Percentiles rank a stretch among this genome's conserved stretches.
phyloP scores from a whole-genome alignment of 2,113 vertebrate species.

The Acanthochromis polyacanthus region DNA sequence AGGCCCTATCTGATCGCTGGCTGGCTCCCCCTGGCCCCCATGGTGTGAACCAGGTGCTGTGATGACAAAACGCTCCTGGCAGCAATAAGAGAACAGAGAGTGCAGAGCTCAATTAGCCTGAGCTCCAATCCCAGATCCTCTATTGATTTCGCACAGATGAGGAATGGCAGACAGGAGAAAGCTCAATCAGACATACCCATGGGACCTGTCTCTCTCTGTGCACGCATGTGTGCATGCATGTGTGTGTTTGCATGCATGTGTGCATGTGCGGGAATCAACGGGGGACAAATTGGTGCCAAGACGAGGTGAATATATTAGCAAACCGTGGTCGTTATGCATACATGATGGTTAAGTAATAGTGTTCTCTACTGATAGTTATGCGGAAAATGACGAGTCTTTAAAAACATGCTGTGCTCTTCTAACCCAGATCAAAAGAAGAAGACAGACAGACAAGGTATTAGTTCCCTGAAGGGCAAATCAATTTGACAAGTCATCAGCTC shows the following conservation, averaged over 20 bases:
- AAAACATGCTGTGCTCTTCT: slow-evolving; percentile 50
- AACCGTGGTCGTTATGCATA: slow-evolving; percentile 67
- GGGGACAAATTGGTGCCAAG: slow-evolving; percentile 59
- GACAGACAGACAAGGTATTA: slow-evolving; percentile 51
- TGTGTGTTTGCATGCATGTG: slow-evolving; percentile 5
- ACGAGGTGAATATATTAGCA: slow-evolving; percentile 68
- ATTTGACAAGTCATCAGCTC: slow-evolving; percentile 74
- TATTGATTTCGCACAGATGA: slow-evolving; percentile 85
- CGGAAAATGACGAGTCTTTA: slow-evolving; percentile 62
- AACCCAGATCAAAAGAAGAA: slow-evolving; percentile 48
- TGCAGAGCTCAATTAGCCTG: slow-evolving; percentile 84
- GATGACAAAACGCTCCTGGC: slow-evolving; percentile 82
- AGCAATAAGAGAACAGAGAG: slow-evolving; percentile 80
- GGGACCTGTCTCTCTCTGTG: slow-evolving; percentile 55
- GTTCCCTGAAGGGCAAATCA: slow-evolving; percentile 77
- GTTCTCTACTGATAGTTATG: slow-evolving; percentile 30
- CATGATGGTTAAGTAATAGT: slow-evolving; percentile 68
- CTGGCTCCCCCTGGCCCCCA: slow-evolving; percentile 53
- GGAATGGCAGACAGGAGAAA: slow-evolving; percentile 83
- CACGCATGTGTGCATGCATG: slow-evolving; percentile 2
- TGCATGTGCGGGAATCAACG: slow-evolving; percentile 39
- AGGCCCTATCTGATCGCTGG: slow-evolving; percentile 66
- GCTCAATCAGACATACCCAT: slow-evolving; percentile 82
- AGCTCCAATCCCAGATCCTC: slow-evolving; percentile 81
- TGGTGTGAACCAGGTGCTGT: slow-evolving; percentile 77